A percentile compares a stretch with the other conserved stretches of the same genome.
Conservation (phyloP, 2,113 vertebrate species). For the Leuciscus idus region DNA sequence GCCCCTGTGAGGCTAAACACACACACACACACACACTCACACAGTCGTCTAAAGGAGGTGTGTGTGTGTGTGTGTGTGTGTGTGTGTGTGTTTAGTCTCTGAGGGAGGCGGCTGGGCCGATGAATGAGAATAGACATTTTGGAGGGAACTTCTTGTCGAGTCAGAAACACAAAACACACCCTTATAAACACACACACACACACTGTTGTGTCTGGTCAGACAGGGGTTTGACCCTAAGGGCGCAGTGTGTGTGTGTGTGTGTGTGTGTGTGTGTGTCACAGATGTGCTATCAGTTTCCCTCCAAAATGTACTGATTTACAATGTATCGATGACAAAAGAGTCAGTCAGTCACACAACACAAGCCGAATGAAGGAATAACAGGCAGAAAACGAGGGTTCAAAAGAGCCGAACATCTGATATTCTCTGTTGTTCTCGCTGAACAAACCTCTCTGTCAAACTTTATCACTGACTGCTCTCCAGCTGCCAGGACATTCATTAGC, state of each 20-base stretch:
- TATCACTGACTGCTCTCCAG: not conserved
- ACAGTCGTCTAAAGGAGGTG: constrained; percentile 18
- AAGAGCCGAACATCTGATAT: not conserved
- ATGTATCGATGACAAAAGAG: constrained; percentile 44
- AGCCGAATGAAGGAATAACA: constrained; percentile 6
- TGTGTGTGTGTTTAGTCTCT: constrained; percentile 26
- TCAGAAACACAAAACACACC: constrained; percentile 55
- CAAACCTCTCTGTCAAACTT: constrained; percentile 11
- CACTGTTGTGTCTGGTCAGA: constrained; percentile 53
- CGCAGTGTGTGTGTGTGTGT: constrained; percentile 43
- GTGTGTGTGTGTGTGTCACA: constrained; percentile 48
- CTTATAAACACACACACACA: constrained; percentile 44
- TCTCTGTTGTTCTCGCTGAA: not conserved
- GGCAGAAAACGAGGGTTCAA: not conserved
- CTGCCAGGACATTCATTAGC: not conserved
- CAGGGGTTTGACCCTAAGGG: constrained; percentile 64
- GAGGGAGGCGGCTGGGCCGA: not conserved
- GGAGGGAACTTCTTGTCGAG: constrained; percentile 62
- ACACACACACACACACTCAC: constrained; percentile 46
- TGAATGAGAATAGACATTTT: constrained; percentile 57
- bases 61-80: not conserved
- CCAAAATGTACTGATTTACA: constrained; percentile 51
- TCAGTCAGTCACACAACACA: constrained; percentile 43
- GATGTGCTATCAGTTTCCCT: constrained; percentile 54
- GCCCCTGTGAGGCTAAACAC: constrained; percentile 59